Evolutionary conservation across 1,140 invertebrate genomes (phyloP).

Genomic region (Lasaia peninsularis): DNA sequence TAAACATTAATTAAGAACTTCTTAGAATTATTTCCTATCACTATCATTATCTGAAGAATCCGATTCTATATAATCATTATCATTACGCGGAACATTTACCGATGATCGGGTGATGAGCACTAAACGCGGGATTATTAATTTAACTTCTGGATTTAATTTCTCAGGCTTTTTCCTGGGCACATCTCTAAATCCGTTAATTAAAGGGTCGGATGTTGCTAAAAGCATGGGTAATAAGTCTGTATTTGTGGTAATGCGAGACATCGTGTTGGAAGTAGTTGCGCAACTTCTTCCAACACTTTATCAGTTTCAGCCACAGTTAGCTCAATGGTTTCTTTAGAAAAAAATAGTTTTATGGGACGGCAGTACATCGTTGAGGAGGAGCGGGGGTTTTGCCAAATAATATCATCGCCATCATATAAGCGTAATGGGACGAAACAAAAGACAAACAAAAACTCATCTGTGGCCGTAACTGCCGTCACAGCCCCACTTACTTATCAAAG

Average conservation of each 20-base stretch:
- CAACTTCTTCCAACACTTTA: not conserved
- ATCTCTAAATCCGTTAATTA: slow-evolving; percentile 5
- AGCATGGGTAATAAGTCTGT: not conserved
- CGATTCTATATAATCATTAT: slow-evolving; percentile 4
- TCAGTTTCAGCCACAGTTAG: not conserved
- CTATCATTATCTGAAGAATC: slow-evolving; percentile 2
- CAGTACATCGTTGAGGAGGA: not conserved
- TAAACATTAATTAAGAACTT: too few relatives aligned
- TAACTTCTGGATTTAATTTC: slow-evolving; percentile 5
- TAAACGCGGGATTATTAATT: too few relatives aligned
- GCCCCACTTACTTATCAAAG: not conserved
- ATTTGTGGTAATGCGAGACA: slow-evolving; percentile 1
- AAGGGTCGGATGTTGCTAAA: slow-evolving; percentile 5
- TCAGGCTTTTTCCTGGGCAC: slow-evolving; percentile 1
- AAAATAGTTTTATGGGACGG: not conserved
- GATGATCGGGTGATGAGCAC: not conserved
- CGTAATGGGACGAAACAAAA: not conserved
- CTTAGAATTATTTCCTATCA: slow-evolving; percentile 2
- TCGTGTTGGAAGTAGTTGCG: not conserved
- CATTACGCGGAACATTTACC: slow-evolving; percentile 6
- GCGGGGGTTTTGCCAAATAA: not conserved
- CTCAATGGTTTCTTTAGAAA: not conserved
- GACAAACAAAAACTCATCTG: not conserved
- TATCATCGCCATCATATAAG: not conserved
- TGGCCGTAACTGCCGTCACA: not conserved